These are phyloP conservation scores for Siderastrea radians DNA, from an alignment of 92 coral and sea anemone species.

Conservation along the genomic window DNA sequence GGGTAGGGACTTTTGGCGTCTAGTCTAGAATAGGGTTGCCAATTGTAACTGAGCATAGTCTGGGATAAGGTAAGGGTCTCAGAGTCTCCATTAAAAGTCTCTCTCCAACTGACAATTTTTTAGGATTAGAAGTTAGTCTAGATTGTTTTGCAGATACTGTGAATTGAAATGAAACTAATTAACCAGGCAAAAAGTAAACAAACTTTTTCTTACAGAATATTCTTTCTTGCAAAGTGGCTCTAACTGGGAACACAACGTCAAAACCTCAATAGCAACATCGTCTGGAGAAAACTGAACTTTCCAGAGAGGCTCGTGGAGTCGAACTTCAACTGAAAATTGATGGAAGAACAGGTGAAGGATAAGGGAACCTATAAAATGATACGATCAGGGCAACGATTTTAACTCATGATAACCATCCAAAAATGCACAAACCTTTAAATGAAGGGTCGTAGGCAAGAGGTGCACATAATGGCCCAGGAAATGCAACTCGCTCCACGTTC, in stretches of 20 bases:
- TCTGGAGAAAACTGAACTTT: conserved; percentile 93
- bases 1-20: too few species aligned
- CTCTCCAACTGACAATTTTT: too few species aligned
- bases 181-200: neutral
- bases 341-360: neutral
- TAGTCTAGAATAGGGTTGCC: too few species aligned
- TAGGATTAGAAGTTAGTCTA: too few species aligned
- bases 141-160: neutral
- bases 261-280: conserved; percentile 94
- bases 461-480: conserved; percentile 79
- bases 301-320: conserved; percentile 97
- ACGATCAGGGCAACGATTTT: too few species aligned
- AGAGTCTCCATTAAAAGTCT: too few species aligned
- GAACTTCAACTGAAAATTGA: conserved; percentile 83
- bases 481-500: conserved; percentile 67
- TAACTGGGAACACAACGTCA: conserved; percentile 92
- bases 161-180: neutral
- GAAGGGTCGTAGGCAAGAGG: conserved; percentile 92
- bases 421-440: conserved; percentile 85
- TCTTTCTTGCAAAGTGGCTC: conserved; percentile 94
- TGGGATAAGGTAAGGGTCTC: too few species aligned
- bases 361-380: neutral
- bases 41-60: too few species aligned
- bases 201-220: conserved; percentile 73
- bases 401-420: neutral